A percentile compares a stretch with the other conserved stretches of the same genome.
Evolutionary conservation across 1,140 invertebrate genomes (phyloP).

Genomic region (Pseudomyrmex concolor): DNA sequence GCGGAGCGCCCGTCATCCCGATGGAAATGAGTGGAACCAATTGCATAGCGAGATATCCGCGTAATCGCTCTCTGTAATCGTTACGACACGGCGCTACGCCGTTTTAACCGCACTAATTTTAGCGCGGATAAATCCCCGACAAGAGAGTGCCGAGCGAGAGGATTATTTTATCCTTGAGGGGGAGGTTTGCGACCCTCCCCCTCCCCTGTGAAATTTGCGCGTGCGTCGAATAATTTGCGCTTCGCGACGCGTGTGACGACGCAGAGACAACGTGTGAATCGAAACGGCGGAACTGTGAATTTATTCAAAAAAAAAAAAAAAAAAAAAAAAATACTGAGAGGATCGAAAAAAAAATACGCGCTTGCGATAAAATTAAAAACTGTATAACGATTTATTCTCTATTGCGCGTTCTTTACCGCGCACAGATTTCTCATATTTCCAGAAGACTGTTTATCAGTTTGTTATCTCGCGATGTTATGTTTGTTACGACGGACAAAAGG

Average conservation of each 20-base stretch:
- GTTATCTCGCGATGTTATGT: slow-evolving; percentile 10
- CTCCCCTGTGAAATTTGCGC: not conserved
- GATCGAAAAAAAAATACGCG: not conserved
- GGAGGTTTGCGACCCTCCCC: not conserved
- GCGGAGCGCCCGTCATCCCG: slow-evolving; percentile 22
- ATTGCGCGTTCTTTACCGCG: too few species aligned
- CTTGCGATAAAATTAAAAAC: too few species aligned
- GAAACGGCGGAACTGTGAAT: slow-evolving; percentile 6
- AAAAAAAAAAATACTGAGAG: not conserved
- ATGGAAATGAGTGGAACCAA: slow-evolving; percentile 53
- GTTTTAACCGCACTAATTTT: slow-evolving; percentile 58
- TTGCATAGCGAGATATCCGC: slow-evolving; percentile 53
- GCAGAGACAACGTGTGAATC: not conserved
- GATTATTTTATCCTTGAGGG: slow-evolving; percentile 42
- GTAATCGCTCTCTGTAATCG: slow-evolving; percentile 54
- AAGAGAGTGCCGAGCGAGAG: slow-evolving; percentile 4
- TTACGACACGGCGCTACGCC: slow-evolving; percentile 12
- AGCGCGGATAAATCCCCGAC: slow-evolving; percentile 18
- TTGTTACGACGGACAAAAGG: not conserved
- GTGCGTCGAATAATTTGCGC: not conserved
- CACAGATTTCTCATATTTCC: too few species aligned
- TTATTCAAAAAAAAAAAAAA: not conserved
- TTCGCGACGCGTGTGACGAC: not conserved
- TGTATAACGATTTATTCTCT: too few species aligned
- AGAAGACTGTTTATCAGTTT: not conserved